phyloP scores from a whole-genome alignment of 2,113 vertebrate genomes.

The Stegostoma tigrinum region DNA sequence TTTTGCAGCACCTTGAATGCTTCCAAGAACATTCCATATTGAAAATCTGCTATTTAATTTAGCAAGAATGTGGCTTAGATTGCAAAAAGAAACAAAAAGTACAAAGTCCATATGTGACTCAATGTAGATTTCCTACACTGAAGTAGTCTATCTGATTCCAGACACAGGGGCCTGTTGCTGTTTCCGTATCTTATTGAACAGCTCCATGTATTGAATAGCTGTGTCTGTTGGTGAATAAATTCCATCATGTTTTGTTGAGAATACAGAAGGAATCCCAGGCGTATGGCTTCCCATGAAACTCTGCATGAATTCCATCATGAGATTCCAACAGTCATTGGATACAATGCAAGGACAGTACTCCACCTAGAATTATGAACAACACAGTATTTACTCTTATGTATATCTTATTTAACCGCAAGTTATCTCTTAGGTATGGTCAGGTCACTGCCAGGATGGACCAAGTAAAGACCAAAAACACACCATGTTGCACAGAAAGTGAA shows the following conservation, averaged over 20 bases:
- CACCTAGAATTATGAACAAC: conserved; percentile 58
- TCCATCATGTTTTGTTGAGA: conserved; percentile 72
- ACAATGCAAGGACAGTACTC: conserved; percentile 91
- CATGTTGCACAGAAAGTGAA: neutral
- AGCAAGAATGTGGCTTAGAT: no score
- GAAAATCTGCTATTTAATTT: neutral
- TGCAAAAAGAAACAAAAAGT: neutral
- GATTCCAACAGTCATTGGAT: conserved; percentile 92
- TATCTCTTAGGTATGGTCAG: neutral
- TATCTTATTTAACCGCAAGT: neutral
- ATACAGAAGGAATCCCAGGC: conserved; percentile 73
- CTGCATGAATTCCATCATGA: conserved; percentile 91
- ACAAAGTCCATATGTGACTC: neutral
- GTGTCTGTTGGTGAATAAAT: conserved; percentile 76
- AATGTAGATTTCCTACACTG: neutral
- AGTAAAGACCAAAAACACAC: neutral
- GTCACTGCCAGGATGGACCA: neutral
- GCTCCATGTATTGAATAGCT: conserved; percentile 91
- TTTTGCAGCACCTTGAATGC: neutral
- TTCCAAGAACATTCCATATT: neutral
- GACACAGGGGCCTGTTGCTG: conserved; percentile 77
- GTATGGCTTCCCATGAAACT: conserved; percentile 76
- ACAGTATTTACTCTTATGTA: neutral
- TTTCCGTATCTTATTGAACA: conserved; percentile 95
- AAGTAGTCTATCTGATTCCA: conserved; percentile 65